Evolutionary conservation across 2,888 invertebrate species (phyloP).

Genomic region (Epsilonema sp.): DNA sequence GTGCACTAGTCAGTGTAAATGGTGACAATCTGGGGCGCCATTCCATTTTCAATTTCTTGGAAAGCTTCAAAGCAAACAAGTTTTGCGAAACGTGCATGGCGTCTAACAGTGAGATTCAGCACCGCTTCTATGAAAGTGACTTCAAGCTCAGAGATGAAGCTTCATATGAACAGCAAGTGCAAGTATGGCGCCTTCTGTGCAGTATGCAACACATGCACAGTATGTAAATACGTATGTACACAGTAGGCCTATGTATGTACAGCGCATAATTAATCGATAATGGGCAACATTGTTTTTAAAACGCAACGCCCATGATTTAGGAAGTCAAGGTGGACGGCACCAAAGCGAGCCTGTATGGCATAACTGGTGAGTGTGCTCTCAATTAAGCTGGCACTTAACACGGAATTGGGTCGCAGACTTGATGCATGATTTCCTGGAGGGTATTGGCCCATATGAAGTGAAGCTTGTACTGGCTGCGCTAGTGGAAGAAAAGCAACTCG

Average conservation of each 20-base stretch:
- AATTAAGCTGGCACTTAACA: background rate
- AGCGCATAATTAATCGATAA: too few relatives aligned
- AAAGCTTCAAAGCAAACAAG: background rate
- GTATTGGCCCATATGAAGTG: background rate
- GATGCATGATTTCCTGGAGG: conserved; percentile 2
- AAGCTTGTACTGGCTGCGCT: background rate
- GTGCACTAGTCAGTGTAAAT: background rate
- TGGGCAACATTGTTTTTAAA: too few relatives aligned
- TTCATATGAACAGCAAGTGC: background rate
- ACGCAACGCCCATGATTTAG: too few relatives aligned
- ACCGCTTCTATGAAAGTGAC: background rate
- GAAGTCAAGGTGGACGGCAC: too few relatives aligned
- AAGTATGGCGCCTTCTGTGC: background rate
- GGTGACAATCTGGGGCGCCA: background rate
- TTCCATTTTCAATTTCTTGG: background rate
- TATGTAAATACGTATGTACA: too few relatives aligned
- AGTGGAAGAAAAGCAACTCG: background rate
- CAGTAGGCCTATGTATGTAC: background rate
- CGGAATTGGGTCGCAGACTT: background rate
- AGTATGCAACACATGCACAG: background rate
- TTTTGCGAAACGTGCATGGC: background rate
- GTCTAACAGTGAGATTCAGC: background rate
- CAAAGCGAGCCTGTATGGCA: too few relatives aligned
- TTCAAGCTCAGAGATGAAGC: background rate
- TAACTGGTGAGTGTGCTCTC: too few relatives aligned